Evolutionary conservation across 2,888 invertebrate species (phyloP).

Genomic region (Orthosia incerta): DNA sequence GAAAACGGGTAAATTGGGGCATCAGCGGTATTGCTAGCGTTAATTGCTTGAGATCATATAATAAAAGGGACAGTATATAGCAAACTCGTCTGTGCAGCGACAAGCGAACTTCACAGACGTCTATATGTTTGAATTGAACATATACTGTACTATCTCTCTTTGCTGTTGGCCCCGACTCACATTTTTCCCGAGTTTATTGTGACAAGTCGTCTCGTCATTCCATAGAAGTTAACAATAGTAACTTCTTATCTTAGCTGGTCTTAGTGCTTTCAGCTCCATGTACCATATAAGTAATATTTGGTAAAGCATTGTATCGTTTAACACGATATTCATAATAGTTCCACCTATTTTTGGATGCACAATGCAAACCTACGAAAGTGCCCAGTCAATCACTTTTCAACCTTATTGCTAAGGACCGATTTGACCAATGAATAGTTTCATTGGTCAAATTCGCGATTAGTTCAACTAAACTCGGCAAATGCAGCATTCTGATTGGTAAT

Average conservation of each 20-base stretch:
- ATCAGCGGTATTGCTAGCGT: not conserved
- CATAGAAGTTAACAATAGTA: not conserved
- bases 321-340: not conserved
- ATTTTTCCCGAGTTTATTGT: not conserved
- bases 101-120: too few relatives aligned
- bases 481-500: too few relatives aligned
- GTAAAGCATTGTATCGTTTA: not conserved
- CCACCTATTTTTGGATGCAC: not conserved
- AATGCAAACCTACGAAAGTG: not conserved
- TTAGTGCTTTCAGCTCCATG: slow-evolving; percentile 6
- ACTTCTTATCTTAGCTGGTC: too few relatives aligned
- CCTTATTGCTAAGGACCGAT: not conserved
- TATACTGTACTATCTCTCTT: too few relatives aligned
- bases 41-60: not conserved
- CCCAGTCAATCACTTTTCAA: not conserved
- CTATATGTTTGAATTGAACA: too few relatives aligned
- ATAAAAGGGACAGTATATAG: not conserved
- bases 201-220: not conserved
- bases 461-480: too few relatives aligned
- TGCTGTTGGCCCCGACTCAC: too few relatives aligned
- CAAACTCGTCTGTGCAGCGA: too few relatives aligned
- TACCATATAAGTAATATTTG: slow-evolving; percentile 3
- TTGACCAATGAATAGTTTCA: too few relatives aligned
- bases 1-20: too few relatives aligned
- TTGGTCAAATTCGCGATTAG: too few relatives aligned